Base-by-base conservation (phyloP, 2,888 invertebrate genomes). In the Zelleria hepariella region DNA sequence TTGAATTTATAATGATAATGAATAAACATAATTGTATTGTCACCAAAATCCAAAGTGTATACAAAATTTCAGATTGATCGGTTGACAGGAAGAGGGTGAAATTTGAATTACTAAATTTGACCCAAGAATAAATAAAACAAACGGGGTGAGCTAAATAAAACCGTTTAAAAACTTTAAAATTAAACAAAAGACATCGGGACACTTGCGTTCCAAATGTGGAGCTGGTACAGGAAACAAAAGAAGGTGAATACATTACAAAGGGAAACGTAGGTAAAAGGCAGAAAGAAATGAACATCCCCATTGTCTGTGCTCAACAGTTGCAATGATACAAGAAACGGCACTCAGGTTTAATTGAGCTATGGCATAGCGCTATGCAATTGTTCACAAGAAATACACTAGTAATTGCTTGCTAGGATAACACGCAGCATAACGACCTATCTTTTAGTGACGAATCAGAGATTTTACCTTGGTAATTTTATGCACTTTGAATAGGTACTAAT, bases 261-360 rank as follows among this genome's bases (percentile, higher is more conserved):
- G 42, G 72, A 77, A 74, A 73, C 68, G 67, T 72, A 73, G 68
- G 67, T 72, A 72, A 70, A 72, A 73, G 70, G 65, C 66, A 75
- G 70, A 73, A 73, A 76, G 75, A 78, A 70, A 62, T 65, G 69
- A 63, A 73, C 69, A 70, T 70, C 73, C 76, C 74, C 75, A 81
- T 80, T 81, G 80, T 81, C 73, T 79, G 42, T 42, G 32, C 32
- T 15, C 32, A 42, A 42, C 32, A 42, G 32, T 25, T 47, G 25
- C 20, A 8, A 21, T 47, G 27, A 64, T 70, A 66, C 69, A 72
- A 74, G 69, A 71, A 71, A 67, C 60, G 49, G 51, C 52, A 47
- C 59, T 61, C 59, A 47, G 25, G n/a, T 48, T 58, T 68, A 62
- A 71, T 78, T 78, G 72, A 70, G 73, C 68, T 75, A n/a, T n/a